Base-by-base conservation (phyloP, 2,888 invertebrate species). In the Syrphus vitripennis region DNA sequence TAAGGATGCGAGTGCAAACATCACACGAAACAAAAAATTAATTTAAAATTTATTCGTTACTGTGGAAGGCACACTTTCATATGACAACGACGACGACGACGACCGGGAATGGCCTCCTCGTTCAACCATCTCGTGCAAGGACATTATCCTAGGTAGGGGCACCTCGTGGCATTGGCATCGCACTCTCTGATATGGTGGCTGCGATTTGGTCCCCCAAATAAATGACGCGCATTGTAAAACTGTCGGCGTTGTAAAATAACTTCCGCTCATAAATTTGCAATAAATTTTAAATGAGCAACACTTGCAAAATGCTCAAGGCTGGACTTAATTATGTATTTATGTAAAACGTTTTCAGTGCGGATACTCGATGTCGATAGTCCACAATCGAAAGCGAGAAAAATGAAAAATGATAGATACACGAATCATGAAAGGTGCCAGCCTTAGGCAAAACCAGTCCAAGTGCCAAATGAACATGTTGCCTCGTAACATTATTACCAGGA, bases 261-360 rank as follows among this genome's bases (percentile, higher is more conserved):
- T 86, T 86, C 82, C 86, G 86, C 86, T 86, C 86, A 86, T 82
- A 86, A 86, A 86, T 74, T 82, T 72, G 77, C 72, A 86, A 86
- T 86, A 86, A 86, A 86, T 86, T 86, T 86, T 77, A 86, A 86
- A 86, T 86, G 86, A 86, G 82, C 86, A 72, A 72, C 77, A 67
- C 61, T 86, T 77, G 81, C 72, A 61, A 59, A 59, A 59, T 37
- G 34, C 4, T 2, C 59, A 37, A 7, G 59, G 59, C 14, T 37
- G 59, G 34, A 59, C 21, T 59, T 37, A 14, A 21, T 3, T 9
- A 21, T 5, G 1, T n/a, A n/a, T n/a, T n/a, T n/a, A n/a, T n/a
- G n/a, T n/a, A n/a, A n/a, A n/a, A n/a, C n/a, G n/a, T n/a, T n/a
- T n/a, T n/a, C n/a, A n/a, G n/a, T n/a, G n/a, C n/a, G n/a, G n/a